Evolutionary conservation across 2,888 invertebrate genomes (phyloP).

Genomic region (Myopa tessellatipennis): DNA sequence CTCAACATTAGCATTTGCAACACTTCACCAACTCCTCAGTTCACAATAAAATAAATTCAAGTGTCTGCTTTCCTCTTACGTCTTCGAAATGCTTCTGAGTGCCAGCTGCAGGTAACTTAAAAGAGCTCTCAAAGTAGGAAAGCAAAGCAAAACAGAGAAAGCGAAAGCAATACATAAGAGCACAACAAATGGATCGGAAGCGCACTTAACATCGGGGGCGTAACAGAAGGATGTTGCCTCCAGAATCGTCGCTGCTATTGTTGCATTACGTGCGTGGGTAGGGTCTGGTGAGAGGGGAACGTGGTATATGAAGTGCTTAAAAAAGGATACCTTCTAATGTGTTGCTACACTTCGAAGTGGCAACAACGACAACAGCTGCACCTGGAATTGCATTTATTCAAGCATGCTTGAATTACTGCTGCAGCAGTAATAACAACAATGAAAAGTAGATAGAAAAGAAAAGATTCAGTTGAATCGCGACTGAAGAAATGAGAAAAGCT

Average conservation of each 20-base stretch:
- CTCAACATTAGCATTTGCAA: not conserved
- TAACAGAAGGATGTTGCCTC: not conserved
- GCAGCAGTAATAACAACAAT: no score
- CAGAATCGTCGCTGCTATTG: not conserved
- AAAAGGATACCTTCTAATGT: not conserved
- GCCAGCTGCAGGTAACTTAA: not conserved
- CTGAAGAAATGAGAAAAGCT: no score
- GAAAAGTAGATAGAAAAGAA: no score
- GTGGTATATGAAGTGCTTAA: not conserved
- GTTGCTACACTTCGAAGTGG: not conserved
- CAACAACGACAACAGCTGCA: not conserved
- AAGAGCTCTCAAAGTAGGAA: not conserved
- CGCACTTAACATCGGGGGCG: not conserved
- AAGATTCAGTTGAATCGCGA: no score
- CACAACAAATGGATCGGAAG: conserved; percentile 35
- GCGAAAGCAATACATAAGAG: conserved; percentile 14
- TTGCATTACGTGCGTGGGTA: not conserved
- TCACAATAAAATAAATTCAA: conserved; percentile 1
- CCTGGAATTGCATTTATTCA: no score
- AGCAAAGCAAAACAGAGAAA: not conserved
- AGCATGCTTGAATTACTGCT: no score
- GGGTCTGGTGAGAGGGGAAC: not conserved
- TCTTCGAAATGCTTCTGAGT: not conserved
- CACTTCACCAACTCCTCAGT: conserved; percentile 3
- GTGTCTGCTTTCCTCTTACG: not conserved